Evolutionary conservation across 2,888 invertebrate genomes (phyloP).

Genomic region (Marasmarcha lunaedactyla): DNA sequence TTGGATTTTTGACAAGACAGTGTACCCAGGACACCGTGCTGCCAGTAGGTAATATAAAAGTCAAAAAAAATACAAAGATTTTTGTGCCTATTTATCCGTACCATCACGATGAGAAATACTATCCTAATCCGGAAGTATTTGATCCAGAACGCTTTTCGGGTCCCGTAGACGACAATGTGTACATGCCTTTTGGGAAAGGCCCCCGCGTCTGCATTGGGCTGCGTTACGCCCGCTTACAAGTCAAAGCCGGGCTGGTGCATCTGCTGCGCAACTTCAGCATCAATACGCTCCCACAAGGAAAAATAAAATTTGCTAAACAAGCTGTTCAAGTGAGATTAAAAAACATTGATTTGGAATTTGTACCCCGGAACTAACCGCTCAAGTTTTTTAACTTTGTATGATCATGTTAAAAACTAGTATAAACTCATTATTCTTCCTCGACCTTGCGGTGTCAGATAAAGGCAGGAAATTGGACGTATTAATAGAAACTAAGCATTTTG

Average conservation of each 20-base stretch:
- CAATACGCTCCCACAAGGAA: constrained; percentile 22
- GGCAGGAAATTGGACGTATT: too few relatives aligned
- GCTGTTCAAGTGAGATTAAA: constrained; percentile 25
- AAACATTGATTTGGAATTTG: constrained; percentile 29
- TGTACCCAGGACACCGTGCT: not conserved
- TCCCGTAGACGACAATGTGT: not conserved
- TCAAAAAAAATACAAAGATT: constrained; percentile 28
- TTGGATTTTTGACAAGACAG: not conserved
- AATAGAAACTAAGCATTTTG: too few relatives aligned
- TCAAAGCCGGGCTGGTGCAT: constrained; percentile 23
- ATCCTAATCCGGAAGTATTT: constrained; percentile 46
- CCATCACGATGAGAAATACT: constrained; percentile 49
- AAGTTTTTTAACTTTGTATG: too few relatives aligned
- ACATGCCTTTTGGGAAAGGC: constrained; percentile 1
- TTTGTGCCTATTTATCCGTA: constrained; percentile 32
- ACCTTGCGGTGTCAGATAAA: too few relatives aligned
- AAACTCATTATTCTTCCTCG: too few relatives aligned
- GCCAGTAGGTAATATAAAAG: not conserved
- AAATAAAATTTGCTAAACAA: constrained; percentile 25
- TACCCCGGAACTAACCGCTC: constrained; percentile 17
- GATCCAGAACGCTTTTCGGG: constrained; percentile 41
- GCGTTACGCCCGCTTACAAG: not conserved
- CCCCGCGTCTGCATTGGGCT: not conserved
- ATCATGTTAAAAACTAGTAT: too few relatives aligned
- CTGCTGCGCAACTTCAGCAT: constrained; percentile 26